Percentiles rank a stretch among this genome's conserved stretches.
These are phyloP conservation scores for Hirtodrosophila trivittata DNA, from an alignment of 2,888 invertebrate genomes.

Conservation along the genomic window DNA sequence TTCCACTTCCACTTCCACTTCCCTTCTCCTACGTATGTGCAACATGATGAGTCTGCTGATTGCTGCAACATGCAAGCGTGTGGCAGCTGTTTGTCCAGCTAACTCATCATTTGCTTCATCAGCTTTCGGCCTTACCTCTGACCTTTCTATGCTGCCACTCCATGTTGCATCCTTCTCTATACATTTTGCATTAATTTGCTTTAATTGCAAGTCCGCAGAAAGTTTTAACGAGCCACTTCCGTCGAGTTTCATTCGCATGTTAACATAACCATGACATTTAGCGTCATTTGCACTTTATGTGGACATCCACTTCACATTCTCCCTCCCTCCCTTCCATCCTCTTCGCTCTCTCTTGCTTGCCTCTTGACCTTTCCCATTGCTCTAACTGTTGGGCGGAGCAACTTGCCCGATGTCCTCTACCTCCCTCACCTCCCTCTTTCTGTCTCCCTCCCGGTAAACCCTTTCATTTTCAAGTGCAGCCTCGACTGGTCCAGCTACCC, in stretches of 20 bases:
- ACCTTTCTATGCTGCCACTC: accelerated
- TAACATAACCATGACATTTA: constrained; percentile 82
- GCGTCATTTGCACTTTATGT: constrained; percentile 67
- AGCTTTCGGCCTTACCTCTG: constrained; percentile 13
- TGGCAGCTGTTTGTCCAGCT: constrained; percentile 2
- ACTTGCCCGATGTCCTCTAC: no score
- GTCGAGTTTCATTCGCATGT: constrained; percentile 78
- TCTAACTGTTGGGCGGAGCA: no score
- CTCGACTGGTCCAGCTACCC: no score
- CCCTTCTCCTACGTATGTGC: constrained; percentile 24
- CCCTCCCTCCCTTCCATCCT: neutral
- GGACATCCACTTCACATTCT: constrained; percentile 12
- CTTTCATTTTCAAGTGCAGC: no score
- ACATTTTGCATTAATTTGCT: constrained; percentile 66
- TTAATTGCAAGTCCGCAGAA: constrained; percentile 59
- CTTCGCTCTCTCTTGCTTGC: no score
- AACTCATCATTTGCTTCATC: constrained; percentile 32
- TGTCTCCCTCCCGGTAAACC: neutral
- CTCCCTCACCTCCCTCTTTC: neutral
- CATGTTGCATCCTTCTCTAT: constrained; percentile 2
- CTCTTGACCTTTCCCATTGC: no score
- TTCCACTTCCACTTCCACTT: no score
- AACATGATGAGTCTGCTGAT: constrained; percentile 63
- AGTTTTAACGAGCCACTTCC: constrained; percentile 69
- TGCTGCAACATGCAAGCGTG: constrained; percentile 47